Evolutionary conservation across 2,888 invertebrate species (phyloP), one percentile per base, ranked within the genome.

Genomic region (Melieria crassipennis): DNA sequence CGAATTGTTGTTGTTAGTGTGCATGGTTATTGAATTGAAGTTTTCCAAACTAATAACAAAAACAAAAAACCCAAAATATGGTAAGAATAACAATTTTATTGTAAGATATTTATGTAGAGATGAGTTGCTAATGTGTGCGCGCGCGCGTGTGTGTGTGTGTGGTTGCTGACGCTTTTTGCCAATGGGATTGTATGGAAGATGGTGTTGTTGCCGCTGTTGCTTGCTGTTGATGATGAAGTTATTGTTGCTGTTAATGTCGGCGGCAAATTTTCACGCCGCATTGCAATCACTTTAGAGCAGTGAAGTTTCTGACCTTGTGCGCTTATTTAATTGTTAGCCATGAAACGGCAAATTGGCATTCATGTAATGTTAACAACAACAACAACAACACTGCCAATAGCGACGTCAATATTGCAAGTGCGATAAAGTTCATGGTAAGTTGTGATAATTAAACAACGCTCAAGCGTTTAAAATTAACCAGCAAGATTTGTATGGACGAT

Each of bases 401-500:
- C 63, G 56, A 43, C 42, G 55, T 11, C 52, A 56, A 65, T 45
- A 52, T 52, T 43, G 11, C 61, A 56, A 64, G 65, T 64, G 47
- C 67, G 58, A 52, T 64, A 71, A 71, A 71, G 71, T 68, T 71
- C 71, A 71, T 67, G 71, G 71, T 68, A 58, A 58, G 56, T 10
- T 52, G 45, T 9, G 30, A 57, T 50, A 55, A 43, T 55, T n/a
- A 10, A 58, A 58, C 30, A 55, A 65, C 64, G 64, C 64, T 55
- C 55, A 65, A 9, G 9, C 13, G 45, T 47, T 55, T 65, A 55
- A 55, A 55, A 55, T 43, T 45, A 52, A 65, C 2, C 30, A 30
- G 30, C 30, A 30, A 30, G 30, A 30, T 30, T 30, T 30, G 30
- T 30, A 30, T n/a, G 13, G n/a, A 16, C 30, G 64, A 55, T 65